Base-by-base conservation (phyloP, 2,113 vertebrate genomes). In the Xiphias gladius region DNA sequence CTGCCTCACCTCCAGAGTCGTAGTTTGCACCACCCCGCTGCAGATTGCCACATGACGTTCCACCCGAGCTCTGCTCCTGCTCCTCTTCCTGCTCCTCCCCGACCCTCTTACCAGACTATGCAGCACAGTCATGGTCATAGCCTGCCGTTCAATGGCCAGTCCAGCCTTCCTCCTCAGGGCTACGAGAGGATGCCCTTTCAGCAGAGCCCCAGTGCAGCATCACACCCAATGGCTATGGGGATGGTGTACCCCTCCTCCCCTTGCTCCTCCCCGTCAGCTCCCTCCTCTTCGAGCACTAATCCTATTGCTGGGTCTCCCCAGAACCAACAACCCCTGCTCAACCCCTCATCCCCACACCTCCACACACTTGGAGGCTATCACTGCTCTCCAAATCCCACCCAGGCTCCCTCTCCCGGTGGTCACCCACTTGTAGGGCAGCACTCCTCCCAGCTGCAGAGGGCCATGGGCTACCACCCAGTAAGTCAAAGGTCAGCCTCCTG, bases 11-110 rank as follows among this genome's bases (percentile, higher is more conserved):
- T 98, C 83, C 97, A 97, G 88, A 95, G 94, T 88, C 96, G 91
- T 87, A 95, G 96, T 90, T 93, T 98, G 82, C 96, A 96, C 88
- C 96, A 95, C 89, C 87, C 95, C 4, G 95, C 95, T 73, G 92
- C 97, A 68, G 97, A 99, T 89, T 97, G 96, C 96, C 97, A 97
- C 65, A 94, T 97, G 86, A 92, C 96, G 83, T 99, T 97, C 95
- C 97, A 97, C 84, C 94, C 96, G 57, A 94, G 95, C 90, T 90
- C 95, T 80, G 89, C 95, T 84, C 94, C 96, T 73, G 79, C 79
- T 58, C 80, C 91, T 57, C 91, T 96, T 87, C 91, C 95, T 80
- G 86, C 96, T 84, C 93, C 96, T 84, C 87, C 95, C 86, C 95
- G 94, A 86, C 96, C 96, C 87, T 95, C 97, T 83, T 99, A 98